Conservation (phyloP, 2,797 vertebrate species). For the Neostethus bicornis region DNA sequence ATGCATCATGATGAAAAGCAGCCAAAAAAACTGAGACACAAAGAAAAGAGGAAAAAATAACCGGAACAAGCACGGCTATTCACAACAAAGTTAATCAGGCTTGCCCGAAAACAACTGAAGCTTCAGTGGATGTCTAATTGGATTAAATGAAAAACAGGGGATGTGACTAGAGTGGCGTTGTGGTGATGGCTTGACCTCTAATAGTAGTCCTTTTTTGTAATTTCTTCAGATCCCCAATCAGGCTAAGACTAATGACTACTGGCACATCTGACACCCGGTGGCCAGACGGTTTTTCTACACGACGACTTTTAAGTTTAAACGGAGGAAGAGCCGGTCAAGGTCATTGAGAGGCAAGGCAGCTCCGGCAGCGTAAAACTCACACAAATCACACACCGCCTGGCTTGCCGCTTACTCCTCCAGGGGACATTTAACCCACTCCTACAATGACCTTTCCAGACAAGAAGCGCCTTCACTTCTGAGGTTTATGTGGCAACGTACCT, state of each 20-base stretch:
- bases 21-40: constrained; percentile 44
- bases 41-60: constrained; percentile 45
- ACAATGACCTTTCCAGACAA: constrained; percentile 69
- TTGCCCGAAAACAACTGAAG: constrained; percentile 73
- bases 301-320: constrained; percentile 71
- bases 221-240: constrained; percentile 73
- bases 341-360: constrained; percentile 57
- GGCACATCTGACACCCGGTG: constrained; percentile 69
- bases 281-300: constrained; percentile 63
- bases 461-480: constrained; percentile 70
- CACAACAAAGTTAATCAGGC: constrained; percentile 77
- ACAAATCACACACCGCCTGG: constrained; percentile 62
- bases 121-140: constrained; percentile 79
- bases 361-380: constrained; percentile 65
- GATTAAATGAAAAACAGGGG: constrained; percentile 78
- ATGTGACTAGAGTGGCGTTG: constrained; percentile 67
- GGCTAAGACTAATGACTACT: constrained; percentile 69
- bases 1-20: constrained; percentile 32
- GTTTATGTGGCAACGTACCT: constrained; percentile 70
- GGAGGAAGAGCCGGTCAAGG: constrained; percentile 72
- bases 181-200: constrained; percentile 76
- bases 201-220: constrained; percentile 61
- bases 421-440: constrained; percentile 74
- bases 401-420: constrained; percentile 53
- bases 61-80: constrained; percentile 59